Conservation (phyloP, 2,888 invertebrate genomes). For the Altica lythri region DNA sequence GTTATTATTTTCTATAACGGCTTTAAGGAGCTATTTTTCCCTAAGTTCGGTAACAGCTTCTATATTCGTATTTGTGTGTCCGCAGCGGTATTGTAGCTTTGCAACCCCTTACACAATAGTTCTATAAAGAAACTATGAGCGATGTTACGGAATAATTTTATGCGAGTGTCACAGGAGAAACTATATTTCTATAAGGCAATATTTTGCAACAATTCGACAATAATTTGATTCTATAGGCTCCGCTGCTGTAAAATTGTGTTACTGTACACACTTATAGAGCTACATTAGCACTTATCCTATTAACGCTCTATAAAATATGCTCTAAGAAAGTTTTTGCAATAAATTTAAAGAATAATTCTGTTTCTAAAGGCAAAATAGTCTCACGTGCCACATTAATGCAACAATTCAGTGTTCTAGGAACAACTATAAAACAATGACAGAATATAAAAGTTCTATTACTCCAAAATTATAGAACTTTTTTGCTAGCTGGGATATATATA, state of each 20-base stretch:
- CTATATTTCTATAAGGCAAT: conserved; percentile 6
- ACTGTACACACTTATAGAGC: conserved; percentile 11
- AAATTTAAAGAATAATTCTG: conserved; percentile 21
- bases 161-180: background rate
- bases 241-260: conserved; percentile 17
- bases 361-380: conserved; percentile 23
- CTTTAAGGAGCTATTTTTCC: conserved; percentile 10
- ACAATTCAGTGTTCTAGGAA: conserved; percentile 19
- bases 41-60: no score
- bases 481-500: conserved; percentile 21
- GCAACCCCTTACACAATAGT: background rate
- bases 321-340: conserved; percentile 18
- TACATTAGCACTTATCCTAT: conserved; percentile 18
- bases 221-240: conserved; percentile 13
- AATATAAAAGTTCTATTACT: conserved; percentile 19
- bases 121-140: background rate
- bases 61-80: background rate
- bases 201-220: conserved; percentile 9
- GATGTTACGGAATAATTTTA: background rate
- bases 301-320: conserved; percentile 11
- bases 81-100: background rate
- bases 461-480: conserved; percentile 23
- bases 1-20: conserved; percentile 14
- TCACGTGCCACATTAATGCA: conserved; percentile 23
- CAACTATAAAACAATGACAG: conserved; percentile 17